Percentiles rank a stretch among this genome's conserved stretches.
Conservation (phyloP, 2,888 invertebrate species). For the Melieria picta region DNA sequence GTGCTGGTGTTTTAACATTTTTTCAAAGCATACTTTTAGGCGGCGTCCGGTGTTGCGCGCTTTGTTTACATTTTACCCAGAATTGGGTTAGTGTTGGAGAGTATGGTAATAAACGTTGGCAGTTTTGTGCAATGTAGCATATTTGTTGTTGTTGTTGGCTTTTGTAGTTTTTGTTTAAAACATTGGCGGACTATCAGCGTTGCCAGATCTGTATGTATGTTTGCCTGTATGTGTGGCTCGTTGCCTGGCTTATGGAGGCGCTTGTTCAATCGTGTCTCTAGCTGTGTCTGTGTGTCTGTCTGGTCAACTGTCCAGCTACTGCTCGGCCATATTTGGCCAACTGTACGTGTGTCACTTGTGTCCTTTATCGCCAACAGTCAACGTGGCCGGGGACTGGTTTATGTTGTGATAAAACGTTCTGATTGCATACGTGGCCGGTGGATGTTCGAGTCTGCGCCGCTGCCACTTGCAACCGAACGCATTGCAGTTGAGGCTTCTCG, state of each 20-base stretch:
- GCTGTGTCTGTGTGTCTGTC: not conserved
- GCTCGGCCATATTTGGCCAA: not conserved
- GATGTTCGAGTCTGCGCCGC: too few relatives aligned
- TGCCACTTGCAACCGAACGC: not conserved
- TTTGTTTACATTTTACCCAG: conserved; percentile 21
- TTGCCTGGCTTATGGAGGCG: not conserved
- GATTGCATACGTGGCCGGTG: conserved; percentile 28
- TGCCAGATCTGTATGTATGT: not conserved
- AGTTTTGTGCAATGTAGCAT: not conserved
- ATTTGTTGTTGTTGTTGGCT: not conserved
- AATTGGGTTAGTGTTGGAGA: conserved; percentile 6
- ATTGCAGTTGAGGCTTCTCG: not conserved
- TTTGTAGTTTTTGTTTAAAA: not conserved
- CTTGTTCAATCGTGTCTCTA: not conserved
- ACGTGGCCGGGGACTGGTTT: conserved; percentile 38
- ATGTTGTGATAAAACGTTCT: conserved; percentile 28
- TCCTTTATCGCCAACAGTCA: too few relatives aligned
- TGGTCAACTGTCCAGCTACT: conserved; percentile 17
- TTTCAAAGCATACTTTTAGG: conserved; percentile 9
- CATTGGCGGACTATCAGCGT: conserved; percentile 1
- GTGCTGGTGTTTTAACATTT: not conserved
- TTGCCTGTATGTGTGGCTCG: not conserved
- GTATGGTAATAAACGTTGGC: not conserved
- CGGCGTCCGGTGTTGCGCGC: not conserved
- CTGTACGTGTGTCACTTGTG: conserved; percentile 1